Percentiles rank a stretch among this genome's conserved stretches.
phyloP scores from a whole-genome alignment of 2,888 invertebrate genomes.

The Hofmannophila pseudospretella region DNA sequence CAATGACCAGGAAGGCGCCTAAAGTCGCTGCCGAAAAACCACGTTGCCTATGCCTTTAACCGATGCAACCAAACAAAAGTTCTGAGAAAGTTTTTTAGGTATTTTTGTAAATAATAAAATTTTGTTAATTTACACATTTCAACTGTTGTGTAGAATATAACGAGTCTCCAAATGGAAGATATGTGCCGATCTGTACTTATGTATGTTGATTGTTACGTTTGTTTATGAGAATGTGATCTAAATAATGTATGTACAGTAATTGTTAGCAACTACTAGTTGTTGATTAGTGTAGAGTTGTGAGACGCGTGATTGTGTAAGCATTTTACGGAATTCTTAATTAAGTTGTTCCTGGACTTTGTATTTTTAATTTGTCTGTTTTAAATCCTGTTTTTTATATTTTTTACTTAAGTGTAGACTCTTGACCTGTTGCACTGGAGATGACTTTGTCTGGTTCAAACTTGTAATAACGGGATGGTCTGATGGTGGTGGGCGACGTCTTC shows the following conservation, averaged over 20 bases:
- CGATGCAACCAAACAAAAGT: slow-evolving; percentile 9
- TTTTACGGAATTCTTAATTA: too few species aligned
- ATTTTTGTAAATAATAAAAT: slow-evolving; percentile 51
- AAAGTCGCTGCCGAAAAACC: background rate
- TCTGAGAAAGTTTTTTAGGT: slow-evolving; percentile 30
- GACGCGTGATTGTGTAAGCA: background rate
- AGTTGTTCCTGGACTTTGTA: too few species aligned
- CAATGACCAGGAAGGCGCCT: slow-evolving; percentile 2
- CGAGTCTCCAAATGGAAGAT: slow-evolving; percentile 17
- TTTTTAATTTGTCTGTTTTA: too few species aligned
- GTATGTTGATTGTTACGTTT: slow-evolving; percentile 47
- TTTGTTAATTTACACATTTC: slow-evolving; percentile 11
- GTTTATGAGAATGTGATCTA: slow-evolving; percentile 36
- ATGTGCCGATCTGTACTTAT: slow-evolving; percentile 60
- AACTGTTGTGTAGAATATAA: slow-evolving; percentile 18
- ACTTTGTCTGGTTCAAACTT: too few species aligned
- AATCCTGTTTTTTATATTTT: too few species aligned
- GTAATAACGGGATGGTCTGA: too few species aligned
- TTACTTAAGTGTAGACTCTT: too few species aligned
- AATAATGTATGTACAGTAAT: slow-evolving; percentile 47
- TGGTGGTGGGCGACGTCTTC: too few species aligned
- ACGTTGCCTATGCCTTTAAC: slow-evolving; percentile 3
- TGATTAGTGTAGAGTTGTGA: background rate
- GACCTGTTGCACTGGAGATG: too few species aligned
- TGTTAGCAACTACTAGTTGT: slow-evolving; percentile 9